Base-by-base conservation (phyloP, 2,113 vertebrate species). In the Dissostichus mawsoni region DNA sequence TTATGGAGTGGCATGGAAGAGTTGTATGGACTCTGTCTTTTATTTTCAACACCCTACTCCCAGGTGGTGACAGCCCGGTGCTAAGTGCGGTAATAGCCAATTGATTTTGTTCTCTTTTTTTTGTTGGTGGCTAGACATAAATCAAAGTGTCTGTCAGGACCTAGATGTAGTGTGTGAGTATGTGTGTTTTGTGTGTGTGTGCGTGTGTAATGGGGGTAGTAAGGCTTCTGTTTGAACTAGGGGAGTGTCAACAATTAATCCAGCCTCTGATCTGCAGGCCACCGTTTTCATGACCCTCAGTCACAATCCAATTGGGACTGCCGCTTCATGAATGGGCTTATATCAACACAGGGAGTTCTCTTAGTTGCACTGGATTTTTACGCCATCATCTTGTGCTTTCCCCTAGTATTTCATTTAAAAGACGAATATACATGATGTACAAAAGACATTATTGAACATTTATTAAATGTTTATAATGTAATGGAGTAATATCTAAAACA, bases 31-130 rank as follows among this genome's bases (percentile, higher is more conserved):
- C 88, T 95, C 95, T 94, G 96, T 96, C 94, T 97, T 96, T 95
- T 96, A 95, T 97, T 97, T 96, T 94, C 96, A 96, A 95, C 96
- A 95, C 95, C 94, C 93, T 67, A 94, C 94, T 96, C 95, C 92
- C 94, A 92, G 96, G 96, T 96, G 96, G 96, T 98, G 97, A 97
- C 96, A 97, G 96, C 94, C 94, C 94, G 90, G 93, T 91, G 95
- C 96, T 97, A 97, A 98, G 97, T 97, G 96, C 95, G 95, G 96
- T 97, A 97, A 97, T 96, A 98, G 96, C 96, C 97, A 96, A 97
- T 97, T 97, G 97, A 97, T 97, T 97, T 96, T 96, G 96, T 96
- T 97, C 97, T 94, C 93, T 96, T 96, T 96, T 96, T 95, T 96
- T 97, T 96, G 96, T 96, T 96, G 95, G 96, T 95, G 96, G 96